Base-by-base conservation (phyloP, 2,797 vertebrate species). In the Sitta carolinensis region DNA sequence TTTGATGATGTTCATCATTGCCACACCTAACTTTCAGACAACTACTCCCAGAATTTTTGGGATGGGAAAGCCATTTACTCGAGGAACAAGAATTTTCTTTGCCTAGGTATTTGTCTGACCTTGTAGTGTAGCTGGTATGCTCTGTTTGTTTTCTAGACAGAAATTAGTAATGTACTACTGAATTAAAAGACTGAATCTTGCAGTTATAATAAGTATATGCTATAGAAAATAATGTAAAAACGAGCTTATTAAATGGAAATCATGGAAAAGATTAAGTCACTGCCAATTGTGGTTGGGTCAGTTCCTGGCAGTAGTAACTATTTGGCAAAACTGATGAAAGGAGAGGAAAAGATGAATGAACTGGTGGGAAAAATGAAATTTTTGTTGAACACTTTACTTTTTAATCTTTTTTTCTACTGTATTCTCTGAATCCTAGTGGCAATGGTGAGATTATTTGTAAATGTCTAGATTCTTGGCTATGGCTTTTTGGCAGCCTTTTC, bases 81-180 rank as follows among this genome's bases (percentile, higher is more conserved):
- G 45, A 90, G 92, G 62, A 94, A 78, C 84, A 59, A 82, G 84
- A 88, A 89, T 84, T 93, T 84, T 95, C 55, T 76, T 73, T 92
- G 79, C 40, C 36, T 78, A 25, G 51, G 29, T 76, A 59, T 95
- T 86, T 95, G 94, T 84, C 89, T 95, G 91, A 95, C 79, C 94
- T 91, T 96, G 94, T 81, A 86, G 69, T 36, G 48, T 68, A 69
- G 74, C 42, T 93, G 16, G 36, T 57, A 42, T 9, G 15, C 19
- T 6, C 8, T 5, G 3, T 36, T 20, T 84, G 3, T 87, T 94
- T 91, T 85, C 55, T 72, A 50, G 67, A 9, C n/a, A 70, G 66
- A 75, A 89, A 25, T 74, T 73, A 52, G 26, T 68, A 18, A 58
- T 59, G 10, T 75, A 20, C 29, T 80, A 9, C 29, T 81, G 45